phyloP scores from a whole-genome alignment of 2,888 invertebrate genomes.

The Amblyteles armatorius region DNA sequence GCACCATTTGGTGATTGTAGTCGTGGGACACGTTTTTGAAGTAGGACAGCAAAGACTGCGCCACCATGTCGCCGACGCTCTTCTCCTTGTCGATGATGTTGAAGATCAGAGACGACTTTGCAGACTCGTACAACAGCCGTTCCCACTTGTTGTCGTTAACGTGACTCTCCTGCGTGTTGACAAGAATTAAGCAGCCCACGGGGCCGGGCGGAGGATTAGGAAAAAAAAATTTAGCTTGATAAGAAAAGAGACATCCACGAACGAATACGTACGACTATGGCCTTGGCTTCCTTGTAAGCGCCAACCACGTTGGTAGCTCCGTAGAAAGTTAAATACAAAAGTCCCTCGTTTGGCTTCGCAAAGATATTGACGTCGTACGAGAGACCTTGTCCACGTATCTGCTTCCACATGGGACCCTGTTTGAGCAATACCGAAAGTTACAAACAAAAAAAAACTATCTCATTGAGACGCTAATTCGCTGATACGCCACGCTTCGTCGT shows the following conservation, averaged over 20 bases:
- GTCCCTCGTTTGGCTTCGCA: constrained; percentile 88
- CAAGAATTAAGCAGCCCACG: background rate
- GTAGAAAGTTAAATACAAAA: constrained; percentile 90
- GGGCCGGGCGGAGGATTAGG: background rate
- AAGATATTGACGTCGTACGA: constrained; percentile 92
- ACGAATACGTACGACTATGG: constrained; percentile 88
- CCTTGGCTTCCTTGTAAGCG: constrained; percentile 92
- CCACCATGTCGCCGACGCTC: constrained; percentile 90
- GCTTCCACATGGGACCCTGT: constrained; percentile 95
- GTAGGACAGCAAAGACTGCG: constrained; percentile 90
- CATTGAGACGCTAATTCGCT: constrained; percentile 10
- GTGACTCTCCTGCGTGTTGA: constrained; percentile 86
- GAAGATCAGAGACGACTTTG: constrained; percentile 94
- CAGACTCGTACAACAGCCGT: constrained; percentile 91
- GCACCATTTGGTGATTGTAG: constrained; percentile 90
- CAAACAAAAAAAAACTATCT: constrained; percentile 22
- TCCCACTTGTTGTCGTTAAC: constrained; percentile 89
- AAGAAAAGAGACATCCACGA: background rate
- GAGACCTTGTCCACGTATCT: constrained; percentile 94
- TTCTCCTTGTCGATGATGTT: constrained; percentile 93
- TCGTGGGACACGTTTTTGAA: constrained; percentile 88
- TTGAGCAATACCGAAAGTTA: constrained; percentile 8
- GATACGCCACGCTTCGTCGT: background rate
- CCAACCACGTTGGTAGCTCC: constrained; percentile 92
- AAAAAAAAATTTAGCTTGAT: background rate